Base-by-base conservation (phyloP, 2,113 vertebrate species). In the Tachuris rubrigastra region DNA sequence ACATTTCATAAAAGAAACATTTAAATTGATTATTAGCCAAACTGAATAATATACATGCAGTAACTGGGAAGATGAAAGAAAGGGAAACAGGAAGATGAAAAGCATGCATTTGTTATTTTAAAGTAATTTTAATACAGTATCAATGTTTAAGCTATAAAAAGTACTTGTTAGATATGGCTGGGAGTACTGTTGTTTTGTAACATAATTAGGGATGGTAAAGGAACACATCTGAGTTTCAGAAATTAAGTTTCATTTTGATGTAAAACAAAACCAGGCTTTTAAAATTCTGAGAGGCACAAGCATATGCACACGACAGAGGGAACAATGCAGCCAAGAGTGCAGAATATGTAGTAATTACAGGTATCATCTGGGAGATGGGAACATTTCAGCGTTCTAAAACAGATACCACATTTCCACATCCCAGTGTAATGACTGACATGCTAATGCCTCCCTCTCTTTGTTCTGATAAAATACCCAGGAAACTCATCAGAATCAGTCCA, bases 181-280 rank as follows among this genome's bases (percentile, higher is more conserved):
- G 60, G 52, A 87, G 88, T 80, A 39, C 13, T 46, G 58, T 78
- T 55, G 53, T 78, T 59, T 39, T 50, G 59, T 31, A 95, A 78
- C 24, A 6, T 59, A 88, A 89, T 72, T 60, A 72, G 14, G 20
- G 41, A 84, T 91, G 37, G 52, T 44, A 71, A 81, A 85, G 21
- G 24, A 91, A 85, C 20, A 65, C 14, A 53, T 47, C 24, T 44
- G 60, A 91, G 44, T 59, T 92, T 72, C n/a, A 30, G n/a, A 95
- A 92, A 95, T 78, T 30, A 86, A 67, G 31, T 91, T 95, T 78
- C 27, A 68, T 93, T 92, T 90, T 81, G 44, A 75, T 75, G 35
- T 41, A 52, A 78, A 91, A 77, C 33, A 78, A 84, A 90, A 84
- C 8, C 12, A 72, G 49, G 18, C 39, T 80, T 87, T 92, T 78